phyloP scores from a whole-genome alignment of 1,140 invertebrate genomes.

The Pogonomyrmex barbatus region DNA sequence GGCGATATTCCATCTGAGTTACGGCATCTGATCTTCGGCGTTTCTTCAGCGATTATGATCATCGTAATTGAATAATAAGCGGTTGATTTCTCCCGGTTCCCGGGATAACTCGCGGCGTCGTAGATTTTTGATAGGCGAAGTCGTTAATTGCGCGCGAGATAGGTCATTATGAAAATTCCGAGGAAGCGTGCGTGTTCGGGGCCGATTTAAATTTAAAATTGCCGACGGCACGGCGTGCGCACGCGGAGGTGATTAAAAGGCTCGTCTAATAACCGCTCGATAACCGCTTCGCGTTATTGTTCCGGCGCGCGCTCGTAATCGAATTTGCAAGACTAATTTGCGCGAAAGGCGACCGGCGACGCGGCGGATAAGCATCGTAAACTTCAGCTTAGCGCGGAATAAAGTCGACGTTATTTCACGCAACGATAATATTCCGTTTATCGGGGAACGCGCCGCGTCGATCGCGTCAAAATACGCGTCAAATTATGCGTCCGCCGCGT shows the following conservation, averaged over 20 bases:
- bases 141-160: conserved; percentile 45
- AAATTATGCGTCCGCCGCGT: background rate
- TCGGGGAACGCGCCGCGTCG: conserved; percentile 37
- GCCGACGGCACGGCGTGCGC: background rate
- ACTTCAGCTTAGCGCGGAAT: conserved; percentile 64
- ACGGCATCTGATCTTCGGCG: background rate
- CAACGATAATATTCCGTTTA: conserved; percentile 61
- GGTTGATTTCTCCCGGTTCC: conserved; percentile 18
- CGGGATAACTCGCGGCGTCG: conserved; percentile 14
- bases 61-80: conserved; percentile 51
- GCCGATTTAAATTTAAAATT: conserved; percentile 58
- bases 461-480: conserved; percentile 49
- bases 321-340: conserved; percentile 64
- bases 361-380: conserved; percentile 60
- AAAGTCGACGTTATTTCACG: conserved; percentile 64
- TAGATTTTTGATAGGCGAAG: conserved; percentile 56
- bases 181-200: conserved; percentile 22
- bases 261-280: conserved; percentile 48
- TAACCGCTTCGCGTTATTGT: conserved; percentile 51
- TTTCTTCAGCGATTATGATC: conserved; percentile 16
- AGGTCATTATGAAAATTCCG: conserved; percentile 47
- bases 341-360: conserved; percentile 44
- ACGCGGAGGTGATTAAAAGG: conserved; percentile 41
- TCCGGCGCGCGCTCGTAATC: conserved; percentile 54
- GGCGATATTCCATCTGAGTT: conserved; percentile 5